A percentile compares a stretch with the other conserved stretches of the same genome.
Conservation (phyloP, 1,140 invertebrate species). For the Brevipalpus yothersi region DNA sequence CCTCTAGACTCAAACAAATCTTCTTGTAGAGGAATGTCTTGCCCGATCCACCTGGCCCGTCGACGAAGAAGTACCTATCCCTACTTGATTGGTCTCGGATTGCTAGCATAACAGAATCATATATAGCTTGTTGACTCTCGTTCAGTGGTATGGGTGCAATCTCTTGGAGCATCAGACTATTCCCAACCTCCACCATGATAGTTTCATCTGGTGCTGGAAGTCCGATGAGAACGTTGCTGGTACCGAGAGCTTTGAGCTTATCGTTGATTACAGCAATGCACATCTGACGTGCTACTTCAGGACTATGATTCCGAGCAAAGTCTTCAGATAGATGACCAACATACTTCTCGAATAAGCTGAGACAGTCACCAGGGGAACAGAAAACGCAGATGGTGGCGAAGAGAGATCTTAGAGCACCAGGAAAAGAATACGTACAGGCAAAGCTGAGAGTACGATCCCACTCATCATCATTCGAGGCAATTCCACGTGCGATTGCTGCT, state of each 20-base stretch:
- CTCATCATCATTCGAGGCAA: neutral
- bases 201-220: neutral
- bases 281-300: neutral
- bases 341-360: neutral
- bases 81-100: no score
- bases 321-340: neutral
- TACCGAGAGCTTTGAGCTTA: neutral
- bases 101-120: no score
- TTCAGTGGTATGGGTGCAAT: no score
- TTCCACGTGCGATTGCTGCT: neutral
- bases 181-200: neutral
- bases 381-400: neutral
- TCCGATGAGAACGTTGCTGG: neutral
- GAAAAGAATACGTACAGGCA: neutral
- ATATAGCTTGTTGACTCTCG: no score
- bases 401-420: neutral
- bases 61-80: neutral
- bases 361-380: neutral
- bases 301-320: neutral
- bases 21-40: slow-evolving; percentile 1
- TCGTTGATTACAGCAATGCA: neutral
- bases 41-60: neutral
- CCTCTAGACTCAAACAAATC: no score
- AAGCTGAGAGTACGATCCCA: neutral
- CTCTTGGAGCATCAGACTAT: neutral